These are phyloP conservation scores for Trichonephila clavipes DNA, from an alignment of 1,140 invertebrate genomes.

Conservation along the genomic window DNA sequence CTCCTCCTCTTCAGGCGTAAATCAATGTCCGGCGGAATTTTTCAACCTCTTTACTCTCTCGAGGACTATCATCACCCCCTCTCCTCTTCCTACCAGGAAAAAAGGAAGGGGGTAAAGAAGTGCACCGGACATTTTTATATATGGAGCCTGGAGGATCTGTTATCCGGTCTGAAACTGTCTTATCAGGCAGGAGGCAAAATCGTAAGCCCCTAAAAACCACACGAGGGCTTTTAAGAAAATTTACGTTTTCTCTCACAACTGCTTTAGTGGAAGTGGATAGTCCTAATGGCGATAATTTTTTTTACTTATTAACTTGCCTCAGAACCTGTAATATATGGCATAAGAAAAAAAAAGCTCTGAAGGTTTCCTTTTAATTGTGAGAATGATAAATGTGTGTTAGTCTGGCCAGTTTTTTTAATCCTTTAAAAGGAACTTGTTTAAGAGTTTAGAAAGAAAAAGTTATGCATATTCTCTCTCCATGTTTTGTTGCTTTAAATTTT, in stretches of 20 bases:
- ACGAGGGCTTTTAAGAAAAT: neutral
- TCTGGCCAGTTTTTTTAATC: too few relatives aligned
- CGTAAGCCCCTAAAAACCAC: neutral
- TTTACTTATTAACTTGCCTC: neutral
- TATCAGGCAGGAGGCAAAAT: neutral
- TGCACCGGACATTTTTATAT: neutral
- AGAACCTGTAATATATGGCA: neutral
- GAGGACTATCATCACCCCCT: neutral
- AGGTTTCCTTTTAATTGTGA: too few relatives aligned
- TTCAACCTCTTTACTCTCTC: slow-evolving; percentile 33
- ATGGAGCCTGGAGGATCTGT: neutral
- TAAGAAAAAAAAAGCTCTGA: too few relatives aligned
- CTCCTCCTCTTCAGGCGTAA: neutral
- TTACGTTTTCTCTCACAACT: neutral
- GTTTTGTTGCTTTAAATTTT: too few relatives aligned
- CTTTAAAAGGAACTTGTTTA: too few relatives aligned
- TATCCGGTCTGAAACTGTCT: neutral
- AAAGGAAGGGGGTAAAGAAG: neutral
- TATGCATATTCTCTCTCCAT: too few relatives aligned
- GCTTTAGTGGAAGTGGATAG: neutral
- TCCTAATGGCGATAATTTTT: neutral
- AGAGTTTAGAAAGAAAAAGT: too few relatives aligned
- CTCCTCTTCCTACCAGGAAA: neutral
- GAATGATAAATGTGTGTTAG: too few relatives aligned
- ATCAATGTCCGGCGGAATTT: slow-evolving; percentile 55